A percentile compares a stretch with the other conserved stretches of the same genome.
These are phyloP conservation scores for Sapayoa aenigma DNA, from an alignment of 2,113 vertebrate genomes.

Conservation along the genomic window DNA sequence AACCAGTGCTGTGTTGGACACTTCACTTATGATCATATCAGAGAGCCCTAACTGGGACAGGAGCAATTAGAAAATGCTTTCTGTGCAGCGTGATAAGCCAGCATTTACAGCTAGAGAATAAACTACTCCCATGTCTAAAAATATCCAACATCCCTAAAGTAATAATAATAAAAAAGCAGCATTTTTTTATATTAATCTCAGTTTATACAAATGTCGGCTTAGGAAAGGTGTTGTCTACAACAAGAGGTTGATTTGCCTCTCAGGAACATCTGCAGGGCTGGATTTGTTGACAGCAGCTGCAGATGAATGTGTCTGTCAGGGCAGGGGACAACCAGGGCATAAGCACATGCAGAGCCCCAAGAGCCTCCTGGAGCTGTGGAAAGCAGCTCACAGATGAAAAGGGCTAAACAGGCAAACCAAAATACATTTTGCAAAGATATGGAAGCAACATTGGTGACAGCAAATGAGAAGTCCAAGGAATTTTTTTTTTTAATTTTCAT, in stretches of 20 bases:
- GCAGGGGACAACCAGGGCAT: not conserved
- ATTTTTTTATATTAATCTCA: not conserved
- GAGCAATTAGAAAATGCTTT: not conserved
- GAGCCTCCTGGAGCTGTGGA: not conserved
- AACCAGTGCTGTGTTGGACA: not conserved
- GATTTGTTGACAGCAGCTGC: not conserved
- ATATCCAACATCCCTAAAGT: not conserved
- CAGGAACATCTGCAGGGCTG: not conserved
- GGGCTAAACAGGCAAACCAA: not conserved
- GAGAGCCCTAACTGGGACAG: not conserved
- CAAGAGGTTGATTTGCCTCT: not conserved
- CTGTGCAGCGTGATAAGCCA: not conserved
- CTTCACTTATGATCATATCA: not conserved
- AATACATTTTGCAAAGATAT: not conserved
- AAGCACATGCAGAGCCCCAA: fast-evolving
- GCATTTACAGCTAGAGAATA: not conserved
- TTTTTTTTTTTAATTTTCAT: not conserved
- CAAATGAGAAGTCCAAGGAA: not conserved
- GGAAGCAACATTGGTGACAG: not conserved
- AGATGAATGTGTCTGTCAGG: not conserved
- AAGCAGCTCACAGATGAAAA: not conserved
- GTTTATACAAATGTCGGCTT: not conserved
- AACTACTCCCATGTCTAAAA: not conserved
- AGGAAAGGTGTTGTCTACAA: not conserved
- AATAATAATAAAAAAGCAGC: not conserved